These are phyloP conservation scores for Enteromius radiatus DNA, from an alignment of 2,797 vertebrate genomes.

Conservation along the genomic window DNA sequence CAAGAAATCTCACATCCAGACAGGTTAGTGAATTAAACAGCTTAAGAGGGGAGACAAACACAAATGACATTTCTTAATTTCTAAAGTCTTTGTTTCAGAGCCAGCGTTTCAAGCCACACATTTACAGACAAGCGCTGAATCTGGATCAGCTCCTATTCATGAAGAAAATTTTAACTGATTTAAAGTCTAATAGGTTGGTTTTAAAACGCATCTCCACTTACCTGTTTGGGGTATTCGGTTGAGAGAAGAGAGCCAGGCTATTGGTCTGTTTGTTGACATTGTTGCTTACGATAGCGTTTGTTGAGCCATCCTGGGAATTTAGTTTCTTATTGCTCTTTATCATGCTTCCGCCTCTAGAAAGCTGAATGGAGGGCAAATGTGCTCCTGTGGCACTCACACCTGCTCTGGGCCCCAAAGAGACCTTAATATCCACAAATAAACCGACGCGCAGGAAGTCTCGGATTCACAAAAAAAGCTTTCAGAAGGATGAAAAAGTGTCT, in stretches of 20 bases:
- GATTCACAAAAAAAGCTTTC: background rate
- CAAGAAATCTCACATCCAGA: slow-evolving; percentile 16
- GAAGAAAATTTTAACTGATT: background rate
- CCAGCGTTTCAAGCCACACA: slow-evolving; percentile 12
- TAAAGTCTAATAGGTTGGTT: background rate
- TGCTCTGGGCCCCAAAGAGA: background rate
- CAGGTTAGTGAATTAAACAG: slow-evolving; percentile 17
- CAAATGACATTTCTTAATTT: background rate
- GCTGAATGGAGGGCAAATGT: background rate
- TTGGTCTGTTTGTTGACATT: slow-evolving; percentile 52
- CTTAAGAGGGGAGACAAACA: background rate
- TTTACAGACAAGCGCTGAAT: background rate
- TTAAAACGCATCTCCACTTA: slow-evolving; percentile 45
- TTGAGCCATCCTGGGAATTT: slow-evolving; percentile 39
- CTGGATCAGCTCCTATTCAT: background rate
- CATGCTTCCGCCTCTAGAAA: slow-evolving; percentile 47
- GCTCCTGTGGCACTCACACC: slow-evolving; percentile 17
- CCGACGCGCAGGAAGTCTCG: background rate
- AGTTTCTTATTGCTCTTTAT: slow-evolving; percentile 51
- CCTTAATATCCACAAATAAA: slow-evolving; percentile 24
- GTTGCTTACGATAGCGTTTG: slow-evolving; percentile 28
- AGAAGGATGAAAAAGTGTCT: background rate
- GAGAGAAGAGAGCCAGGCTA: slow-evolving; percentile 42
- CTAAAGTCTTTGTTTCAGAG: background rate
- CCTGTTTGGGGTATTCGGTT: slow-evolving; percentile 44